A percentile compares a stretch with the other conserved stretches of the same genome.
phyloP scores from a whole-genome alignment of 2,113 vertebrate species.

The Notarius lentiginosus region DNA sequence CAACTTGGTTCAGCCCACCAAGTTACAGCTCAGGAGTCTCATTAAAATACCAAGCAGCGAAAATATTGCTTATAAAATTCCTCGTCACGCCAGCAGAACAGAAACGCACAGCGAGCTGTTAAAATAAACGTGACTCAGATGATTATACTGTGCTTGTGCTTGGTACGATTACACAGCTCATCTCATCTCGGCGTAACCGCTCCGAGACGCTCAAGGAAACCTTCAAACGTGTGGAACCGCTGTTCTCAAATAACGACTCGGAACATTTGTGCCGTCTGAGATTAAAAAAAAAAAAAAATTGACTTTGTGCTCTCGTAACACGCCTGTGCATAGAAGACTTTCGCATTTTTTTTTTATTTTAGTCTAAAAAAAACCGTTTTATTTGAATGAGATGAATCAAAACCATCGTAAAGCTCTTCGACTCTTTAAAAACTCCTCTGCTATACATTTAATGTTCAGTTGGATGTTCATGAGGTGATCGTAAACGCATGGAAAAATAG shows the following conservation, averaged over 20 bases:
- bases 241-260: not conserved
- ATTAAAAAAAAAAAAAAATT: not conserved
- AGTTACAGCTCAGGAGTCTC: constrained; percentile 3
- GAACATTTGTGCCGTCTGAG: not conserved
- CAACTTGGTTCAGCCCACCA: not conserved
- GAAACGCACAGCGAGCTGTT: constrained; percentile 6
- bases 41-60: constrained; percentile 2
- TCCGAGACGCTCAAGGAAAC: not conserved
- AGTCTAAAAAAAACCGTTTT: not conserved
- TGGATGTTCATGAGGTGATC: not conserved
- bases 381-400: not conserved
- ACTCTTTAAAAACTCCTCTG: not conserved
- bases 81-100: constrained; percentile 18
- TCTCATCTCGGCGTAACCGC: not conserved
- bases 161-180: constrained; percentile 1
- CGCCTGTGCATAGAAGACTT: not conserved
- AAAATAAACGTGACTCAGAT: not conserved
- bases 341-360: not conserved
- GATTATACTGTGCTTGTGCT: not conserved
- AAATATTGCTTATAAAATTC: constrained; percentile 16
- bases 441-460: not conserved
- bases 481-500: not conserved
- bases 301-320: not conserved
- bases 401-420: not conserved
- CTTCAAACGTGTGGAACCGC: not conserved